Percentiles rank a stretch among this genome's conserved stretches.
Evolutionary conservation across 2,797 vertebrate species (phyloP).

Genomic region (Cuniculus paca): DNA sequence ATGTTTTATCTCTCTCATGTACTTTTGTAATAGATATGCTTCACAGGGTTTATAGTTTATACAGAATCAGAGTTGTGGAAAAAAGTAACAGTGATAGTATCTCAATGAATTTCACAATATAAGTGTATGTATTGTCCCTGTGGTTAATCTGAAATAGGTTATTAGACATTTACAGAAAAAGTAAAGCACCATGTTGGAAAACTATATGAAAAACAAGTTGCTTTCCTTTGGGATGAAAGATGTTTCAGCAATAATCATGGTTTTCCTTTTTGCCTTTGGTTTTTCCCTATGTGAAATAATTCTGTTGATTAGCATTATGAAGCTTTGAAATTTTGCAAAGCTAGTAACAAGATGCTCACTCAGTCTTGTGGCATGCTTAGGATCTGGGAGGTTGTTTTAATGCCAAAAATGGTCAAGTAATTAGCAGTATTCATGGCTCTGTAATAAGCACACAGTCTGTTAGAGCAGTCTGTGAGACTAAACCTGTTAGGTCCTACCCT

Average conservation of each 20-base stretch:
- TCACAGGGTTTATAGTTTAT: background rate
- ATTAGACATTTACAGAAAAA: conserved; percentile 12
- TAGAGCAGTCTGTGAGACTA: background rate
- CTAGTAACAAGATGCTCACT: background rate
- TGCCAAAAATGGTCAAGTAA: conserved; percentile 42
- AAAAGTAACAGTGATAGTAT: background rate
- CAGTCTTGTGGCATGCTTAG: conserved; percentile 18
- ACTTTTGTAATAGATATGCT: background rate
- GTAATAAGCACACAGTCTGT: conserved; percentile 1
- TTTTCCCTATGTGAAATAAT: background rate
- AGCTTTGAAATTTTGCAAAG: background rate
- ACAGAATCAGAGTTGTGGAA: background rate
- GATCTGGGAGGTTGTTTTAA: background rate
- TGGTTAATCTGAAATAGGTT: conserved; percentile 29
- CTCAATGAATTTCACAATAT: conserved; percentile 35
- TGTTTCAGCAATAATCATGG: conserved; percentile 40
- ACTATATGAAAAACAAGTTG: background rate
- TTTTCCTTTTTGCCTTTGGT: conserved; percentile 34
- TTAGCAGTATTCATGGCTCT: background rate
- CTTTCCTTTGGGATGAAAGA: background rate
- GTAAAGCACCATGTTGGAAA: background rate
- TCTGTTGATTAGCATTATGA: conserved; percentile 51
- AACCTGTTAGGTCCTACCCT: background rate
- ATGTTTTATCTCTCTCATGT: background rate
- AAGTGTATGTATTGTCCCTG: background rate